These are phyloP conservation scores for Drosophila tristis DNA, from an alignment of 1,140 invertebrate genomes.

Conservation along the genomic window DNA sequence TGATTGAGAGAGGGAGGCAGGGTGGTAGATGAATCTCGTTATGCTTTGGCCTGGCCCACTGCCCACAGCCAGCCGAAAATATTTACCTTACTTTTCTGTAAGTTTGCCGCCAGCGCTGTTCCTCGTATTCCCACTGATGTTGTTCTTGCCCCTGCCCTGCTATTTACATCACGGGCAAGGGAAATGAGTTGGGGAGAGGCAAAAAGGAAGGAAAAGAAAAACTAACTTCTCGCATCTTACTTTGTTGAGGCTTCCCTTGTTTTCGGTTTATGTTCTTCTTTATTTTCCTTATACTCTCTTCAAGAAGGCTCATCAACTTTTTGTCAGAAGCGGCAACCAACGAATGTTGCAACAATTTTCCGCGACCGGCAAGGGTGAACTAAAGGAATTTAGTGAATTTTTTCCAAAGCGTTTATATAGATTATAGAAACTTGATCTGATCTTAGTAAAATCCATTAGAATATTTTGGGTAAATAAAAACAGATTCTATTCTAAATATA, in stretches of 20 bases:
- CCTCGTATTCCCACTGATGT: constrained; percentile 19
- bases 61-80: constrained; percentile 56
- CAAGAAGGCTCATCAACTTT: no score
- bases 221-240: constrained; percentile 70
- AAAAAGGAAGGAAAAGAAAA: constrained; percentile 50
- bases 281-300: constrained; percentile 3
- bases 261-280: constrained; percentile 32
- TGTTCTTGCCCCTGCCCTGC: constrained; percentile 35
- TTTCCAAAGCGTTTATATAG: no score
- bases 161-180: constrained; percentile 43
- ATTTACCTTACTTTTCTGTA: constrained; percentile 63
- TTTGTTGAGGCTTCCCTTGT: constrained; percentile 37
- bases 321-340: background rate
- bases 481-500: no score
- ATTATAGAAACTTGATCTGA: no score
- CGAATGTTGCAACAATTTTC: no score
- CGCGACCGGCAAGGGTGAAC: no score
- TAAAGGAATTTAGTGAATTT: no score
- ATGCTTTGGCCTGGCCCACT: constrained; percentile 6
- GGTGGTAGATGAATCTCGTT: constrained; percentile 27
- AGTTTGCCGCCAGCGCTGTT: constrained; percentile 36
- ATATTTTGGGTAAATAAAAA: no score
- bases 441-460: no score
- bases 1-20: background rate
- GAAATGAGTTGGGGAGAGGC: constrained; percentile 66